Conservation (phyloP, 2,888 invertebrate species). For the Himalopsyche tibetana region DNA sequence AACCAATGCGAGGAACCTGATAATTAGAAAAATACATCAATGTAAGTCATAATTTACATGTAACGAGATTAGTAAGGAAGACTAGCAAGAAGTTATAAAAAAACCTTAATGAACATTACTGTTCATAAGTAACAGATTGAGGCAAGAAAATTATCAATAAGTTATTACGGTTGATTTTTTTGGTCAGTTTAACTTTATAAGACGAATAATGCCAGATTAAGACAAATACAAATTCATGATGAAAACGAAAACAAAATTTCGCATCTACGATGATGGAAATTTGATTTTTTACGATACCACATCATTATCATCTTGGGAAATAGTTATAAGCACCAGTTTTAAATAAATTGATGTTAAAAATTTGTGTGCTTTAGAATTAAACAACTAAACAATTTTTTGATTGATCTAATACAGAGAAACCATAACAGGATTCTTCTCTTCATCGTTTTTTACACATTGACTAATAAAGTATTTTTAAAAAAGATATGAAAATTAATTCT, state of each 20-base stretch:
- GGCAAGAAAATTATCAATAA: conserved; percentile 15
- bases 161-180: background rate
- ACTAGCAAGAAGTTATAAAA: background rate
- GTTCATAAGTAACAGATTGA: background rate
- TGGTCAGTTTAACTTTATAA: conserved; percentile 2
- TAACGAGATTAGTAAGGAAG: conserved; percentile 24
- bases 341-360: too few species aligned
- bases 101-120: background rate
- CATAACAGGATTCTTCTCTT: too few species aligned
- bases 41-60: conserved; percentile 36
- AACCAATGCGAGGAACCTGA: background rate
- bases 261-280: too few species aligned
- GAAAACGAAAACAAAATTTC: background rate
- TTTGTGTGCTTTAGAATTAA: too few species aligned
- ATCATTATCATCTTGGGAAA: too few species aligned
- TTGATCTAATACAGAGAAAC: too few species aligned
- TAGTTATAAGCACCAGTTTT: too few species aligned
- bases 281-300: too few species aligned
- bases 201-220: conserved; percentile 9
- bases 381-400: too few species aligned
- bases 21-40: background rate
- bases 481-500: too few species aligned
- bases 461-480: too few species aligned
- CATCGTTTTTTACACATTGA: too few species aligned
- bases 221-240: background rate